phyloP scores from a whole-genome alignment of 2,888 invertebrate species.

The Drosophila glabriapex region DNA sequence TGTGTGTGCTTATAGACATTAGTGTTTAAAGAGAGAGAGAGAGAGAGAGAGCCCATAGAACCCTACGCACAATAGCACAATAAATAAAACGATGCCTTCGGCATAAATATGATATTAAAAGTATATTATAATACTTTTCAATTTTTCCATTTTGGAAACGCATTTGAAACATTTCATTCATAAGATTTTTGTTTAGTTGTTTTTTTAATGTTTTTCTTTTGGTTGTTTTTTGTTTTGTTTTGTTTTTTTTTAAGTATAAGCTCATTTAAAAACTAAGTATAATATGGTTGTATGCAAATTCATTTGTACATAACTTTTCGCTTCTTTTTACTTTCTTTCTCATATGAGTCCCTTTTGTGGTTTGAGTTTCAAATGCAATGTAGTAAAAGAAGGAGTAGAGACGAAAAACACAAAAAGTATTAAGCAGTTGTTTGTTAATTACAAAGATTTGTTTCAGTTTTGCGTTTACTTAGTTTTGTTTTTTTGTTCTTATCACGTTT shows the following conservation, averaged over 20 bases:
- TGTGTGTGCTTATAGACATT: constrained; percentile 30
- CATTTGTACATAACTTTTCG: constrained; percentile 81
- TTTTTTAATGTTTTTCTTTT: constrained; percentile 19
- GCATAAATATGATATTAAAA: constrained; percentile 36
- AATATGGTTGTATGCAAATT: constrained; percentile 49
- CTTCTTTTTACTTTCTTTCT: constrained; percentile 84
- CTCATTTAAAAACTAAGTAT: constrained; percentile 68
- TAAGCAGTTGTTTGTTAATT: constrained; percentile 80
- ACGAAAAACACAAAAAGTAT: constrained; percentile 82
- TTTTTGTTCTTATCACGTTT: constrained; percentile 15
- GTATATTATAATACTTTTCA: constrained; percentile 48
- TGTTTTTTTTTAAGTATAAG: constrained; percentile 32
- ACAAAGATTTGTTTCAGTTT: constrained; percentile 66
- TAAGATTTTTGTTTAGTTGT: constrained; percentile 13
- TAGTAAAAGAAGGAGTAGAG: constrained; percentile 84
- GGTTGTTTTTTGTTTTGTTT: constrained; percentile 11
- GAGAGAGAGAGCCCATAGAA: constrained; percentile 30
- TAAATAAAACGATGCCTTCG: constrained; percentile 55
- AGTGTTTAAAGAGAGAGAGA: constrained; percentile 14
- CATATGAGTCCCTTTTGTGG: constrained; percentile 83
- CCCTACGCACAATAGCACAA: constrained; percentile 35
- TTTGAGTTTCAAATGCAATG: constrained; percentile 77
- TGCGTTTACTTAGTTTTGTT: constrained; percentile 30
- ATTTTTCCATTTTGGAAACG: constrained; percentile 34
- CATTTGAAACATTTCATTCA: constrained; percentile 64